These are phyloP conservation scores for Pandemis corylana DNA, from an alignment of 2,888 invertebrate species.

Conservation along the genomic window DNA sequence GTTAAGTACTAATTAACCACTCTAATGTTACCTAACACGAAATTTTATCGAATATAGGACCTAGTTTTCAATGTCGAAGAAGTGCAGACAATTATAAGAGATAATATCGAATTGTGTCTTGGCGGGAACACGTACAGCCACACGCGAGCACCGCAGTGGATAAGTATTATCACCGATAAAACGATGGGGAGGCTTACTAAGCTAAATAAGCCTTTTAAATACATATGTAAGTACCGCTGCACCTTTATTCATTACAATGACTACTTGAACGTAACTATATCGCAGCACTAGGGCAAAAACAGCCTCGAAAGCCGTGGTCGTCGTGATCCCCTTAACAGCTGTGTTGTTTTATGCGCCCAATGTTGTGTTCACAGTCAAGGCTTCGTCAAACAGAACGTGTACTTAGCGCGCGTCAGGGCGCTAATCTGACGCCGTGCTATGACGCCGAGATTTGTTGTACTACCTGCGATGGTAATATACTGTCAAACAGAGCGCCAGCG, in stretches of 20 bases:
- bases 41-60: constrained; percentile 55
- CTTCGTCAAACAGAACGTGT: too few species aligned
- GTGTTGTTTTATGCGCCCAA: too few species aligned
- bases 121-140: constrained; percentile 88
- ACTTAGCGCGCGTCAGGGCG: too few species aligned
- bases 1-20: background rate
- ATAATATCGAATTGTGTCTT: constrained; percentile 89
- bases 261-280: background rate
- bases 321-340: too few species aligned
- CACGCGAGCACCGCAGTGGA: constrained; percentile 85
- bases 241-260: background rate
- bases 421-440: too few species aligned
- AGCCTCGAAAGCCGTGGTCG: too few species aligned
- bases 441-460: too few species aligned
- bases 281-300: background rate
- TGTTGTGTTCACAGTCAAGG: too few species aligned
- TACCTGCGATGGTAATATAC: too few species aligned
- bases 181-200: constrained; percentile 89
- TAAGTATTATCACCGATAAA: constrained; percentile 90
- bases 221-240: constrained; percentile 77
- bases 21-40: background rate
- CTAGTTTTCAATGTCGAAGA: constrained; percentile 88
- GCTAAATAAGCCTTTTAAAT: constrained; percentile 92
- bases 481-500: too few species aligned
- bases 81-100: constrained; percentile 90